phyloP scores from a whole-genome alignment of 37 sponge, comb jelly and placozoan species.

The Theonella swinhoei region DNA sequence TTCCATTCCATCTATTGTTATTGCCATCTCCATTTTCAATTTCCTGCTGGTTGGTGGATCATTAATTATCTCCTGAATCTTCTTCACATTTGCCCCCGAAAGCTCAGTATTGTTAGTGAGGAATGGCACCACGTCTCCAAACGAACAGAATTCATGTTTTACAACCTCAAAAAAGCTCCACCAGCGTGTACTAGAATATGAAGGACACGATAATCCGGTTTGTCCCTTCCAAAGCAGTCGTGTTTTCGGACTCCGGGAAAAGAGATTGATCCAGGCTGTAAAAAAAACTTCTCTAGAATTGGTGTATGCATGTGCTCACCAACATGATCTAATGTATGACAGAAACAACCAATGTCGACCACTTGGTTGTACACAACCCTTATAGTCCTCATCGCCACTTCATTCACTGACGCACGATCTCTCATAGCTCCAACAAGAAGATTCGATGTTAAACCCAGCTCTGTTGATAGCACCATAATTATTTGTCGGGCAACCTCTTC shows the following conservation, averaged over 20 bases:
- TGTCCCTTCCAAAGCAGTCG: background rate
- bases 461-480: slow-evolving; percentile 1
- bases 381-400: background rate
- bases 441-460: slow-evolving; percentile 5
- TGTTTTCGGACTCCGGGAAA: background rate
- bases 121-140: slow-evolving; percentile 27
- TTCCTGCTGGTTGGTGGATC: background rate
- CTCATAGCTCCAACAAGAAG: slow-evolving; percentile 2
- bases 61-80: background rate
- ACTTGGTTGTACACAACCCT: background rate
- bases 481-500: slow-evolving; percentile 33
- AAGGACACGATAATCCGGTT: background rate
- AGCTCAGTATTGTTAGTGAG: slow-evolving; percentile 5
- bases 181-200: slow-evolving; percentile 20
- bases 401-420: slow-evolving; percentile 20
- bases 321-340: background rate
- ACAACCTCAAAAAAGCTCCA: slow-evolving; percentile 35
- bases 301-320: background rate
- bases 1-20: background rate
- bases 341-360: slow-evolving; percentile 17
- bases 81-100: background rate
- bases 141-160: slow-evolving; percentile 12
- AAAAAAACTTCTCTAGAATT: slow-evolving; percentile 16
- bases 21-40: slow-evolving; percentile 8
- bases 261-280: background rate